Evolutionary conservation across 1,140 invertebrate genomes (phyloP).

Genomic region (Megalopta genalis): DNA sequence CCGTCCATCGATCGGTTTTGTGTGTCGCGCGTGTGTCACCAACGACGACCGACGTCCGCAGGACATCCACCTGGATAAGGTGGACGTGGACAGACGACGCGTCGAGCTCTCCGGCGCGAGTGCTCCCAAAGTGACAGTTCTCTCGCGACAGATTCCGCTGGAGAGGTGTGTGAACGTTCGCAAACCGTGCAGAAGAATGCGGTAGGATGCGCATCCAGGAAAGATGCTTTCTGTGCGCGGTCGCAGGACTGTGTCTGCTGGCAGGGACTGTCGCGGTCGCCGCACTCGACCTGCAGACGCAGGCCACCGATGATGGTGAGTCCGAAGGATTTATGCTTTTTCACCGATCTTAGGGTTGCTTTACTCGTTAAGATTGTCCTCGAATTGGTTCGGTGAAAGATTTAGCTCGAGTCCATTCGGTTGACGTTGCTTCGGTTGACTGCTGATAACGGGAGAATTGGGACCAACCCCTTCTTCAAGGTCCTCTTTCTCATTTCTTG

Average conservation of each 20-base stretch:
- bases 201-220: constrained; percentile 75
- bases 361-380: no score
- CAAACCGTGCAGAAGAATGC: constrained; percentile 69
- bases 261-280: constrained; percentile 51
- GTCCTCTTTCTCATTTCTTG: no score
- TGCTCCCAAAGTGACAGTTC: not conserved
- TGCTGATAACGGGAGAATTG: no score
- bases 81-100: no score
- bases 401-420: no score
- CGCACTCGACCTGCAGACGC: constrained; percentile 32
- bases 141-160: no score
- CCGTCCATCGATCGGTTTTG: not conserved
- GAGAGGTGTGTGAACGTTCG: constrained; percentile 23
- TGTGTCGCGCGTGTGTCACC: not conserved
- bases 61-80: no score
- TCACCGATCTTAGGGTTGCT: no score
- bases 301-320: constrained; percentile 42
- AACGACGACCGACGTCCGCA: no score
- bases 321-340: not conserved
- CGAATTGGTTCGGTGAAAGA: no score
- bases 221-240: constrained; percentile 70
- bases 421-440: no score
- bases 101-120: not conserved
- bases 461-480: no score
- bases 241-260: constrained; percentile 68